Evolutionary conservation across 2,113 vertebrate species (phyloP).

Genomic region (Setophaga coronata): DNA sequence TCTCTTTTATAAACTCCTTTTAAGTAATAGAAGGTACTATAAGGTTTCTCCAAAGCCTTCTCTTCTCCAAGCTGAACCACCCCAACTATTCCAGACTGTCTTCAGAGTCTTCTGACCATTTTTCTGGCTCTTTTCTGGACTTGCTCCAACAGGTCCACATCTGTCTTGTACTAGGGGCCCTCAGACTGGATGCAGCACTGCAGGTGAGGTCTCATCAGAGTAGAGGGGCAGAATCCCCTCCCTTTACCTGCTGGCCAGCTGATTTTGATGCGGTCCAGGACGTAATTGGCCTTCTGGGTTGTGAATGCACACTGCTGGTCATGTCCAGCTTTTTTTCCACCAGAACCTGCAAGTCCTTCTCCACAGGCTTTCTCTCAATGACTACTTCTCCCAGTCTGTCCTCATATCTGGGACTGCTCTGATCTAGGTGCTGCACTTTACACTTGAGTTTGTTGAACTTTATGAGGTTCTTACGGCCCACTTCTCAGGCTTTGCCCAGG

Average conservation of each 20-base stretch:
- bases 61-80: not conserved
- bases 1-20: not conserved
- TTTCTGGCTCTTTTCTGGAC: not conserved
- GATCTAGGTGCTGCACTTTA: not conserved
- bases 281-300: not conserved
- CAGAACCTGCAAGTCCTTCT: not conserved
- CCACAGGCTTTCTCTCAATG: not conserved
- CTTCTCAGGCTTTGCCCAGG: not conserved
- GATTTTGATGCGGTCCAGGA: not conserved
- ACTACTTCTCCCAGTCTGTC: not conserved
- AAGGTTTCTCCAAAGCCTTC: not conserved
- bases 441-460: not conserved
- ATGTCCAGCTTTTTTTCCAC: not conserved
- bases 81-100: not conserved
- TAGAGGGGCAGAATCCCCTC: not conserved
- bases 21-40: not conserved
- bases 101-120: not conserved
- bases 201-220: not conserved
- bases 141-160: not conserved
- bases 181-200: not conserved
- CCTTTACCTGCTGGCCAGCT: not conserved
- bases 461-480: not conserved
- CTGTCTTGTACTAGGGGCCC: not conserved
- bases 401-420: not conserved
- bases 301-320: not conserved